Evolutionary conservation across 2,888 invertebrate genomes (phyloP).

Genomic region (Acanthoscelides obtectus): DNA sequence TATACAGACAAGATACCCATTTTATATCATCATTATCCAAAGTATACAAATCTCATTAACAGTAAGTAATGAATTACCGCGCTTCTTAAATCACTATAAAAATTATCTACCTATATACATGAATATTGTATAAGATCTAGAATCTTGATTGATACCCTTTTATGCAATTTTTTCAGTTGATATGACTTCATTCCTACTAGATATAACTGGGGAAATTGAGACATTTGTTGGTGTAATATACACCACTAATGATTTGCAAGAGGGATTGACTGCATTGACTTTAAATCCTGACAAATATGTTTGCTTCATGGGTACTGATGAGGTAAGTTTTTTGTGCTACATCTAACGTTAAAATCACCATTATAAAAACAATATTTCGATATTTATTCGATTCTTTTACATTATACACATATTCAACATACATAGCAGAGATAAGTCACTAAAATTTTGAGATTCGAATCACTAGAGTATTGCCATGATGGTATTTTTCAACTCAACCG

Average conservation of each 20-base stretch:
- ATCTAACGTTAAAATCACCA: too few species aligned
- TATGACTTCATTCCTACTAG: constrained; percentile 39
- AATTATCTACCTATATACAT: background rate
- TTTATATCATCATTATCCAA: constrained; percentile 79
- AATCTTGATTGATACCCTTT: background rate
- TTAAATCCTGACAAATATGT: constrained; percentile 40
- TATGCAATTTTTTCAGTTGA: constrained; percentile 35
- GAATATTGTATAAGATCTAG: background rate
- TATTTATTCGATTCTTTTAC: too few species aligned
- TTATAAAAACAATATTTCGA: too few species aligned
- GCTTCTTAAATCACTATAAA: background rate
- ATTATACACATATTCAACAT: too few species aligned
- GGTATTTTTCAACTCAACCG: too few species aligned
- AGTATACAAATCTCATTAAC: constrained; percentile 60
- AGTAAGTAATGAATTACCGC: constrained; percentile 52
- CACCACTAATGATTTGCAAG: constrained; percentile 38
- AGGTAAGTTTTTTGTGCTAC: constrained; percentile 31
- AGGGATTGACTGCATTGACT: constrained; percentile 36
- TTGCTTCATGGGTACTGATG: constrained; percentile 42
- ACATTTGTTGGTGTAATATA: constrained; percentile 43
- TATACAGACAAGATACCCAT: constrained; percentile 59
- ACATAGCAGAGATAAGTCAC: too few species aligned
- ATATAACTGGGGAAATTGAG: constrained; percentile 43
- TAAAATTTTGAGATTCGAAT: too few species aligned
- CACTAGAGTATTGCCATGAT: too few species aligned